Evolutionary conservation across 2,888 invertebrate species (phyloP).

Genomic region (Danaus chrysippus): DNA sequence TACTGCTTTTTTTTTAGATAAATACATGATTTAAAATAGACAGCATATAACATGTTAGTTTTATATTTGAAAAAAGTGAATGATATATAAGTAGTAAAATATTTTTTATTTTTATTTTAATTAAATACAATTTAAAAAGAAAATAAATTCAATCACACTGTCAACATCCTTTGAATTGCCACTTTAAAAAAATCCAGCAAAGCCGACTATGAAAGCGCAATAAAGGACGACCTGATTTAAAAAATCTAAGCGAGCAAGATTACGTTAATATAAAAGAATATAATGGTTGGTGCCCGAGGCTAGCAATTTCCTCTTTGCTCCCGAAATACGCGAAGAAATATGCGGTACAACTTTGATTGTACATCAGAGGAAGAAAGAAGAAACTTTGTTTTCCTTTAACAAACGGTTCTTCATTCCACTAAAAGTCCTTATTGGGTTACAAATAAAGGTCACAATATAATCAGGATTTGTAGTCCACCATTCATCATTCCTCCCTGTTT

Average conservation of each 20-base stretch:
- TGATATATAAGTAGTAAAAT: background rate
- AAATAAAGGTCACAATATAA: constrained; percentile 20
- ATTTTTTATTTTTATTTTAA: background rate
- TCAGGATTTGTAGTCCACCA: constrained; percentile 11
- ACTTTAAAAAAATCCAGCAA: constrained; percentile 26
- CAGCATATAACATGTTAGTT: background rate
- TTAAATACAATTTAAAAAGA: background rate
- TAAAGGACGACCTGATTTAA: constrained; percentile 26
- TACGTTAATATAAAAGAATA: constrained; percentile 46
- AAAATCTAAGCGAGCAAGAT: constrained; percentile 31
- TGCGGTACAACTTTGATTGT: constrained; percentile 56
- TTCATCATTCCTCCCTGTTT: constrained; percentile 51
- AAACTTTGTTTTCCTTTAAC: constrained; percentile 28
- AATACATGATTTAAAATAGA: background rate
- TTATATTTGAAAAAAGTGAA: background rate
- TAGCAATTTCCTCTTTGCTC: constrained; percentile 59
- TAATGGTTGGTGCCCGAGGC: constrained; percentile 52
- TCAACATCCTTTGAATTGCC: constrained; percentile 21
- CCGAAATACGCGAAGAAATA: constrained; percentile 46
- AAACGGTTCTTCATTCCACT: constrained; percentile 23
- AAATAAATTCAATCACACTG: constrained; percentile 6
- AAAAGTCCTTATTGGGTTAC: constrained; percentile 11
- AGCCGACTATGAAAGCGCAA: constrained; percentile 22
- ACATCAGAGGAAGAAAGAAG: constrained; percentile 38
- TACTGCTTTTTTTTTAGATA: background rate